Percentiles rank a stretch among this genome's conserved stretches.
phyloP scores from a whole-genome alignment of 2,888 invertebrate genomes.

The Neoascia interrupta region DNA sequence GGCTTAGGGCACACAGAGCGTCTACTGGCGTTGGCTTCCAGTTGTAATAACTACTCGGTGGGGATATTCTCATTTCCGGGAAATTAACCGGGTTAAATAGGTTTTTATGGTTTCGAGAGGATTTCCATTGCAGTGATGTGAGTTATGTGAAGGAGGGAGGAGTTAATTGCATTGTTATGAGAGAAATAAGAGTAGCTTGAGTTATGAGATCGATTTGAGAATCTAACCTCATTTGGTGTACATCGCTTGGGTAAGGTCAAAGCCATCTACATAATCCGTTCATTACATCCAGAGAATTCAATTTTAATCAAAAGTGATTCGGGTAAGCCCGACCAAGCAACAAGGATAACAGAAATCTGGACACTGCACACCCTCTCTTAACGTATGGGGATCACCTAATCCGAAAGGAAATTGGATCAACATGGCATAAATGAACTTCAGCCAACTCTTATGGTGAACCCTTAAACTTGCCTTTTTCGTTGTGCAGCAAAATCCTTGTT shows the following conservation, averaged over 20 bases:
- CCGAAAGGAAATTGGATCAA: constrained; percentile 46
- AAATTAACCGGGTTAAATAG: constrained; percentile 53
- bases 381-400: constrained; percentile 13
- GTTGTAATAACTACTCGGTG: constrained; percentile 51
- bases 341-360: constrained; percentile 34
- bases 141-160: neutral
- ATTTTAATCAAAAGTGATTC: constrained; percentile 58
- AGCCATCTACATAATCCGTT: constrained; percentile 41
- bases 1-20: neutral
- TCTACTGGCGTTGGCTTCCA: constrained; percentile 27
- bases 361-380: constrained; percentile 25
- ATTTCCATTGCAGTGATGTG: constrained; percentile 6
- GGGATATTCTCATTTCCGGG: constrained; percentile 59
- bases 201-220: no score
- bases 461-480: constrained; percentile 18
- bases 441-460: neutral
- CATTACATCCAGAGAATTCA: constrained; percentile 49
- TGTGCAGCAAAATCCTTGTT: constrained; percentile 18
- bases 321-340: constrained; percentile 27
- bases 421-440: constrained; percentile 39
- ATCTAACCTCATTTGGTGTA: no score
- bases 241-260: no score
- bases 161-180: no score
- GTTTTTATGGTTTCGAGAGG: constrained; percentile 14
- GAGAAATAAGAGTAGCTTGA: no score